Evolutionary conservation across 2,888 invertebrate genomes (phyloP), one percentile per base, ranked within the genome.

Genomic region (Apamea anceps): DNA sequence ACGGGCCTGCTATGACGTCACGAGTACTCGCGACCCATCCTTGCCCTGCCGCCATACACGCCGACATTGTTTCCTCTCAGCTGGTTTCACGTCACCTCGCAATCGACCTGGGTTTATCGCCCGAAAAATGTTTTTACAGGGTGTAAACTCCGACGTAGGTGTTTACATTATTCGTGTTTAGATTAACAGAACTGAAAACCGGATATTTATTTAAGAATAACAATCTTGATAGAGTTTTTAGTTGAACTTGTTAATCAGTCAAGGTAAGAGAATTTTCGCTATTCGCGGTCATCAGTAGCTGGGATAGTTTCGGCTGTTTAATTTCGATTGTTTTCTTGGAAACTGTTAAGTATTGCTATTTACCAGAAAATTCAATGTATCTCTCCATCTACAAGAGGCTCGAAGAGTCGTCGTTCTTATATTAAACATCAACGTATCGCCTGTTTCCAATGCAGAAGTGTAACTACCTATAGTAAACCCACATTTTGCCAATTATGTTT

Each of bases 1-100:
- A 86, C 85, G 67, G 82, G 84, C 76, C 75, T 78, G 83, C 45
- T 51, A 84, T 93, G 93, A 94, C 94, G 94, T 94, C 91, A 93
- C 60, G 7, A 65, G 51, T 28, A 84, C 84, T 65, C 70, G 70
- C 90, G 87, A 81, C 37, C 60, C 70, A 77, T 91, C 91, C 90
- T 90, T 89, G 88, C 88, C 73, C 67, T 72, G 70, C 42, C 48
- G 32, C 42, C 71, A 73, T 57, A 60, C 75, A 70, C 62, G 60
- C 13, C 65, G 66, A 65, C 42, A 72, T 62, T 75, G 76, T 68
- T 28, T 74, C 54, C 70, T 72, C 74, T 68, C 86, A 77, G 72
- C 67, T 75, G 63, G 32, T 66, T 71, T 66, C 15, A 75, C 76
- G 70, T 84, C 73, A 75, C 67, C n/a, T 63, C 37, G 45, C 57